These are phyloP conservation scores for Phalacrocorax brasilianus DNA, from an alignment of 2,113 vertebrate genomes.

Conservation along the genomic window DNA sequence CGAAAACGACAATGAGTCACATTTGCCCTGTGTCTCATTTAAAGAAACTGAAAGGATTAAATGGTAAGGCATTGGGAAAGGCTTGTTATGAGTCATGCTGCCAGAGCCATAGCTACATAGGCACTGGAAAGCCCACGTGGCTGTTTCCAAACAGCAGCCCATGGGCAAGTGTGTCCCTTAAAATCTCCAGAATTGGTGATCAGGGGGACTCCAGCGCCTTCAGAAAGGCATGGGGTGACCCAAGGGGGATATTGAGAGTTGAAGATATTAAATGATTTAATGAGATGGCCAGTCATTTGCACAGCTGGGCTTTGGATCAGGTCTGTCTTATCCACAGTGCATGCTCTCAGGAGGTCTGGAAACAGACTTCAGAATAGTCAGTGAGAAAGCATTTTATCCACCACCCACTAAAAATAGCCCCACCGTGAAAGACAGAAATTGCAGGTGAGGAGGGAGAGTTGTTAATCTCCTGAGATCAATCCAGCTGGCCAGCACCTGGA, in stretches of 20 bases:
- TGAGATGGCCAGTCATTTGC: background rate
- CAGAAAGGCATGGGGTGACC: background rate
- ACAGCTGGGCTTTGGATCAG: background rate
- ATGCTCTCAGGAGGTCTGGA: background rate
- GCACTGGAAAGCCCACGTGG: background rate
- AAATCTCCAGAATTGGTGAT: background rate
- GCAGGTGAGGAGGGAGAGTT: background rate
- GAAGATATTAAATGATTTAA: background rate
- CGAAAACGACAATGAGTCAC: background rate
- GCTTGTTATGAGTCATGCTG: background rate
- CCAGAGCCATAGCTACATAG: background rate
- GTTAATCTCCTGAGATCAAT: background rate
- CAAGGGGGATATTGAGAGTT: background rate
- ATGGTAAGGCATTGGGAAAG: background rate
- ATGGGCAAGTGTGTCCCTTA: background rate
- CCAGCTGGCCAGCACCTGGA: background rate
- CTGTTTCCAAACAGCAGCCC: background rate
- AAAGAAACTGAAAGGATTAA: slow-evolving; percentile 38
- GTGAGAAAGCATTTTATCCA: background rate
- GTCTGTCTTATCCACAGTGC: background rate
- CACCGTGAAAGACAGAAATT: background rate
- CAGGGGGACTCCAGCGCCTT: background rate
- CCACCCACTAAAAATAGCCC: background rate
- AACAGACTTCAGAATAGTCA: background rate
- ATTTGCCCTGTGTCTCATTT: background rate